Evolutionary conservation across 2,113 vertebrate species (phyloP), one percentile per base, ranked within the genome.

Genomic region (Bucco capensis): DNA sequence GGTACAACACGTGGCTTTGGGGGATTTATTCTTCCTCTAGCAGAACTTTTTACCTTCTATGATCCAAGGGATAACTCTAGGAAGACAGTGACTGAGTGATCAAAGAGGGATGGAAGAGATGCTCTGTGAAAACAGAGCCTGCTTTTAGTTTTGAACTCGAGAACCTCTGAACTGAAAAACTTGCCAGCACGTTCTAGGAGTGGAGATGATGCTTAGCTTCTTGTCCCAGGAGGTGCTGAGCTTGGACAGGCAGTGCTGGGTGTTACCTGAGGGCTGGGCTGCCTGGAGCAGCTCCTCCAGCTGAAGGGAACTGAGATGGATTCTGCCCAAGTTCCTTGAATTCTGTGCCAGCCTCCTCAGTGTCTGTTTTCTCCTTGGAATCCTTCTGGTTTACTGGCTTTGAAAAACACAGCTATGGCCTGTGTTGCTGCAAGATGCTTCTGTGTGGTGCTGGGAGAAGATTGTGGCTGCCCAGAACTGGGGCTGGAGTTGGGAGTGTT

Each of bases 201-300:
- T 1, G 37, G 60, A 51, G 74, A 35, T 86, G 71, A 65, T 77
- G 21, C 15, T 61, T 60, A 16, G 21, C 31, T 67, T 5, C 27
- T 80, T 66, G 24, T n/a, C 57, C 50, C 15, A 30, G 17, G 50
- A 51, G 56, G 61, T 83, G 67, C 72, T 4, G 0, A 6, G 13
- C n/a, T 49, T 51, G 10, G 37, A 19, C 19, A 13, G 19, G 24
- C 35, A 19, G 76, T 1, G 21, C 62, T 38, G 56, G 7, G 70
- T 1, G 8, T 14, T 58, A 10, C 0, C 1, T 18, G 31, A 40
- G 50, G 57, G 62, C 47, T 1, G 10, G n/a, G 7, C 53, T 64
- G 13, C 38, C 74, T 42, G 33, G 8, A 56, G 86, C 75, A 57
- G 50, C 60, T 57, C 58, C 73, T 69, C 67, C 80, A 66, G 64